These are phyloP conservation scores for Chrosomus eos DNA, from an alignment of 2,797 vertebrate species.

Conservation along the genomic window DNA sequence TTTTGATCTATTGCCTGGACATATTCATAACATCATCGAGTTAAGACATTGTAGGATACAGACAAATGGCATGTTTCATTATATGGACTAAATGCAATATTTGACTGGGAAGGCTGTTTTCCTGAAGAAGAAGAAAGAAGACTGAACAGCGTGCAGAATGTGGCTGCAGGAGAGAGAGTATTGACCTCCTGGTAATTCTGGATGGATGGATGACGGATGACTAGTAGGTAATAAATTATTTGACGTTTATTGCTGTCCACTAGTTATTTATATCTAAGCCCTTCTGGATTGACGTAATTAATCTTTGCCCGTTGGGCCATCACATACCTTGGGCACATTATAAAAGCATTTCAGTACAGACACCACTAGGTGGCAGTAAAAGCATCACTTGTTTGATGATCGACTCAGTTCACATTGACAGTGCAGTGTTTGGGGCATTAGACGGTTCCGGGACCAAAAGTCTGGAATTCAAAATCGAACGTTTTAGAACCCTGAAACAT, in stretches of 20 bases:
- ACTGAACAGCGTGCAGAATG: neutral
- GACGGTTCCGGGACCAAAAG: too few species aligned
- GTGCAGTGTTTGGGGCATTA: too few species aligned
- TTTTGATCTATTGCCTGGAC: neutral
- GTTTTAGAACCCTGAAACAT: neutral
- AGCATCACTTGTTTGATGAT: neutral
- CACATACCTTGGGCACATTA: neutral
- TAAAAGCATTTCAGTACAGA: neutral
- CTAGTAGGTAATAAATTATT: constrained; percentile 9
- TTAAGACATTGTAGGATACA: neutral
- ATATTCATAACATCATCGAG: neutral
- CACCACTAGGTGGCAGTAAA: constrained; percentile 10
- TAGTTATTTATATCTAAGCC: constrained; percentile 16
- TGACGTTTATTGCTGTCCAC: constrained; percentile 24
- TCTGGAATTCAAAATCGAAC: neutral
- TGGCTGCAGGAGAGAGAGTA: neutral
- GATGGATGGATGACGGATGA: constrained; percentile 24
- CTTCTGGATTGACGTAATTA: constrained; percentile 19
- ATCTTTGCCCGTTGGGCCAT: constrained; percentile 1
- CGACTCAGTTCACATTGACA: neutral
- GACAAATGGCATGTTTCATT: neutral
- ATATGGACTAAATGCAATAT: neutral
- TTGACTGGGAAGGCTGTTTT: neutral
- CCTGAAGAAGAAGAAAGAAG: neutral
- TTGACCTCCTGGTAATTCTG: constrained; percentile 14